A percentile compares a stretch with the other conserved stretches of the same genome.
Conservation (phyloP, 2,113 vertebrate genomes). For the Cisticola juncidis region DNA sequence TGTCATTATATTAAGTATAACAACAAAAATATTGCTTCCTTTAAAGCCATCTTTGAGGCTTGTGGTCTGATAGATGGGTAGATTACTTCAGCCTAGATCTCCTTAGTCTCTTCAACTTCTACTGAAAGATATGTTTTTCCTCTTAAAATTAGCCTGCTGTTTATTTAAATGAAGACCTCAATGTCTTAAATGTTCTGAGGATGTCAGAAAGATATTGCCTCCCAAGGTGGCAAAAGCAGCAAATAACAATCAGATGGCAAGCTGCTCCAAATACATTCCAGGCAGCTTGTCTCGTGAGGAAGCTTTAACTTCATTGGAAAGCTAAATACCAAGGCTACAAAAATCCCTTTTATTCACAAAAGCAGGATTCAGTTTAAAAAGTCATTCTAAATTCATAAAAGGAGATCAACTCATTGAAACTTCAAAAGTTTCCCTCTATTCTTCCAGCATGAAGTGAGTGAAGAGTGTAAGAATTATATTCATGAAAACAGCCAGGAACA, state of each 20-base stretch:
- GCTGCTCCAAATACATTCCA: background rate
- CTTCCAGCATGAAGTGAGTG: background rate
- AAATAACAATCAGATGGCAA: background rate
- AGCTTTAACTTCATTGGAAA: background rate
- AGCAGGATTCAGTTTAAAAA: background rate
- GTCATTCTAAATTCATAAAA: background rate
- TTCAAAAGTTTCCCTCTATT: background rate
- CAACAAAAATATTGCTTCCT: background rate
- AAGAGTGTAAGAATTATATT: background rate
- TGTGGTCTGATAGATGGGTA: background rate
- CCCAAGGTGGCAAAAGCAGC: background rate
- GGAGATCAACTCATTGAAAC: background rate
- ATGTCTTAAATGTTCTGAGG: background rate
- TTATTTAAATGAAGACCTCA: background rate
- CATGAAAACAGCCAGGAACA: background rate
- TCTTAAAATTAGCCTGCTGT: background rate
- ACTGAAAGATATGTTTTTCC: background rate
- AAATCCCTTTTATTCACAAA: background rate
- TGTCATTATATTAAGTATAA: background rate
- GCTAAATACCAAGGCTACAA: background rate
- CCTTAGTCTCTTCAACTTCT: background rate
- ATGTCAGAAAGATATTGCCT: background rate
- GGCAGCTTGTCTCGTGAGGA: background rate
- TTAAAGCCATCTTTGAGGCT: background rate
- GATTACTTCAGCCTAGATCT: background rate